Evolutionary conservation across 1,140 invertebrate genomes (phyloP).

Genomic region (Monomorium pharaonis): DNA sequence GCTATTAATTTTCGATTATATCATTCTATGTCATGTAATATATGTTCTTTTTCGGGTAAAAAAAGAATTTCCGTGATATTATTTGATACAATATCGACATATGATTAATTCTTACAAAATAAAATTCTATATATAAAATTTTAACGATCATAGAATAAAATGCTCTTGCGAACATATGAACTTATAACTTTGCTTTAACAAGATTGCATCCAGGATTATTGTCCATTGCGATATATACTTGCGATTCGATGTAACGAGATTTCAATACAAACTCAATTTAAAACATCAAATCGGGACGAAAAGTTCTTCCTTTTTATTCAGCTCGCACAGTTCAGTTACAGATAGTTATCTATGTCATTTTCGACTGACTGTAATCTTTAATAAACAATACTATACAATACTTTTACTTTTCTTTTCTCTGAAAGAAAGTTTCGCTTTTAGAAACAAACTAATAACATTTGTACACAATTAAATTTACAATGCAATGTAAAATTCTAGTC

Average conservation of each 20-base stretch:
- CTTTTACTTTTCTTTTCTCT: background rate
- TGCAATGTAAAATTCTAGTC: background rate
- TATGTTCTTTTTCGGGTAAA: background rate
- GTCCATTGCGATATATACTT: constrained; percentile 1
- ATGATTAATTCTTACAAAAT: background rate
- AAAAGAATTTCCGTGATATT: background rate
- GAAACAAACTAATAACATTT: constrained; percentile 18
- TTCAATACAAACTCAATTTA: constrained; percentile 31
- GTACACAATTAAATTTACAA: background rate
- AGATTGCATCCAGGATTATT: constrained; percentile 21
- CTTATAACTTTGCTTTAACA: background rate
- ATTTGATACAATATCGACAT: background rate
- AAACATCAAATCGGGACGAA: background rate
- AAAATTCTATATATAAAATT: constrained; percentile 18
- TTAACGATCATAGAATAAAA: background rate
- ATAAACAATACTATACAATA: background rate
- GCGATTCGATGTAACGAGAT: constrained; percentile 11
- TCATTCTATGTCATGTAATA: background rate
- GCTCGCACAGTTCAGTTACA: background rate
- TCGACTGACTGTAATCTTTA: background rate
- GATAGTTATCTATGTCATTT: constrained; percentile 12
- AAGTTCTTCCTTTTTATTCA: background rate
- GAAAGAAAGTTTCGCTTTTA: background rate
- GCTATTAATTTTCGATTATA: background rate
- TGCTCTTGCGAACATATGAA: background rate